These are phyloP conservation scores for Benitochromis conjunctus DNA, from an alignment of 2,113 vertebrate species.

Conservation along the genomic window DNA sequence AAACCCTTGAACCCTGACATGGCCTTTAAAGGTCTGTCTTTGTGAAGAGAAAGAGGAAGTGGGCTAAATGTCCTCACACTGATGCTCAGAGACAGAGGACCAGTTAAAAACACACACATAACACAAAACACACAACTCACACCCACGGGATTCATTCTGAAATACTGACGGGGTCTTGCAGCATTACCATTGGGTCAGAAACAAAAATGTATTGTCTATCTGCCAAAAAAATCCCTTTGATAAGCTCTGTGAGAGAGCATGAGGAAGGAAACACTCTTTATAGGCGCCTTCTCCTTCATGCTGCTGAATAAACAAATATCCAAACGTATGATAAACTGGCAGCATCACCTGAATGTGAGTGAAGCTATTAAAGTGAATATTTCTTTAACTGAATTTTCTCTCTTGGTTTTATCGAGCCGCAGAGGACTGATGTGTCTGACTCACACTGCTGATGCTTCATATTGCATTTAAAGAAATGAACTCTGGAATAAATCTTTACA, in stretches of 20 bases:
- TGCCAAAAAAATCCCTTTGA: neutral
- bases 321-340: rapidly evolving
- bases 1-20: neutral
- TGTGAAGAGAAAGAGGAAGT: neutral
- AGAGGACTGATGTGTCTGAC: neutral
- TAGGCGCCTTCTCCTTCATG: neutral
- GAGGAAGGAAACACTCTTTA: neutral
- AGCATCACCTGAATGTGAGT: neutral
- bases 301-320: neutral
- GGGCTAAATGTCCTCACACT: neutral
- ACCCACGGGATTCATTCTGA: neutral
- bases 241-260: neutral
- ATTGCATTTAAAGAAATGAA: neutral
- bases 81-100: neutral
- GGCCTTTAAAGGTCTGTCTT: neutral
- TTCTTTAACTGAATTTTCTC: neutral
- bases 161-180: neutral
- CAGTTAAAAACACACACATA: neutral
- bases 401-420: neutral
- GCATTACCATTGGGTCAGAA: neutral
- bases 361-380: neutral
- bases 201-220: neutral
- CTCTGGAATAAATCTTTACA: neutral
- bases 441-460: neutral
- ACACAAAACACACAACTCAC: neutral